Evolutionary conservation across 1,140 invertebrate species (phyloP).

Genomic region (Cyrtorhinus lividipennis): DNA sequence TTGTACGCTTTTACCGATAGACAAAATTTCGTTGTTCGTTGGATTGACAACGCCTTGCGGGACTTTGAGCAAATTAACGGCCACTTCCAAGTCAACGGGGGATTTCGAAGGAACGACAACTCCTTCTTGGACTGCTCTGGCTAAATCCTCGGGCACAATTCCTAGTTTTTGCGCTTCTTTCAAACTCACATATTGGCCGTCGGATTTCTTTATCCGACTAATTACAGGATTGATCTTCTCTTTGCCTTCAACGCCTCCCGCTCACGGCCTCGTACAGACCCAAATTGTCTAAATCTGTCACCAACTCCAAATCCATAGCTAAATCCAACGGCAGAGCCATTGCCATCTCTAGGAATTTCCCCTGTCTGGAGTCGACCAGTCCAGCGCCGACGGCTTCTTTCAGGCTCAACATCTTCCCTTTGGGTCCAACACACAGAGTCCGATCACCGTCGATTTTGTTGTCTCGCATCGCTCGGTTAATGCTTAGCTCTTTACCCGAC

Average conservation of each 20-base stretch:
- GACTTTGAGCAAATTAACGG: conserved; percentile 57
- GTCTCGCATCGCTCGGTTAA: not conserved
- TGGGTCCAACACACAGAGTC: not conserved
- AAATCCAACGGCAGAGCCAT: conserved; percentile 34
- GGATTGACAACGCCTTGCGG: conserved; percentile 69
- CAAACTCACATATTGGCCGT: not conserved
- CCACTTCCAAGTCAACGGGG: conserved; percentile 58
- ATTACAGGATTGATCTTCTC: not conserved
- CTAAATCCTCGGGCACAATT: conserved; percentile 23
- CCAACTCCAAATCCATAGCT: conserved; percentile 1
- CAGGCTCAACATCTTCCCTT: not conserved
- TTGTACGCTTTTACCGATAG: conserved; percentile 54
- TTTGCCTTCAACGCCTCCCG: conserved; percentile 48
- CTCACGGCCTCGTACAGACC: conserved; percentile 65
- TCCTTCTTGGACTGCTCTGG: conserved; percentile 59
- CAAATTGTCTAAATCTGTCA: conserved; percentile 32
- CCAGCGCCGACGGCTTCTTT: not conserved
- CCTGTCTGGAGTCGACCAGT: conserved; percentile 65
- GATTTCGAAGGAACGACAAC: conserved; percentile 59
- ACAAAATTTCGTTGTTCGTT: conserved; percentile 47
- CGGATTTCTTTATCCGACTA: not conserved
- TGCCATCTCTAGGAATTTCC: conserved; percentile 53
- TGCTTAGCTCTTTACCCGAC: not conserved
- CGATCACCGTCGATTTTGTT: not conserved
- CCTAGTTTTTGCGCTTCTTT: not conserved